Percentiles rank a stretch among this genome's conserved stretches.
Evolutionary conservation across 2,888 invertebrate genomes (phyloP).

Genomic region (Athripsodes cinereus): DNA sequence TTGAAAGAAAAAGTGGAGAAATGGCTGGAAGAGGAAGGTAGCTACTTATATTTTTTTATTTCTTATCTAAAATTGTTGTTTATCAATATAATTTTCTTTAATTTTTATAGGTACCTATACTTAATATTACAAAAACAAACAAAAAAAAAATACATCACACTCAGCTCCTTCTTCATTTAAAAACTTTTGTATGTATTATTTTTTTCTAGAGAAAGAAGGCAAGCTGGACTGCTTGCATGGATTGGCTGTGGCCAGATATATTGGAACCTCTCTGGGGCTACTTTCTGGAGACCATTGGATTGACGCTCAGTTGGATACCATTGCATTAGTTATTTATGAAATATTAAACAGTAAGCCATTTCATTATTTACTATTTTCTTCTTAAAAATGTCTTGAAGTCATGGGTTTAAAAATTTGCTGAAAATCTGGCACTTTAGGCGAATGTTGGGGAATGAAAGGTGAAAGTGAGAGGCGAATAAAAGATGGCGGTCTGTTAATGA

Average conservation of each 20-base stretch:
- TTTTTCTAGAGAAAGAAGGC: constrained; percentile 7
- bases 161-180: no score
- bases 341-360: constrained; percentile 21
- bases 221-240: constrained; percentile 14
- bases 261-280: constrained; percentile 18
- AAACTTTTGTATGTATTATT: neutral
- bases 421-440: no score
- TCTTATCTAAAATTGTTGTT: neutral
- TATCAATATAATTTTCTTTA: neutral
- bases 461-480: no score
- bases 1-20: constrained; percentile 32
- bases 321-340: constrained; percentile 19
- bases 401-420: neutral
- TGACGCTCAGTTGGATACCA: constrained; percentile 21
- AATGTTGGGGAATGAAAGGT: no score
- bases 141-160: no score
- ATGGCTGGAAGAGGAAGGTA: constrained; percentile 32
- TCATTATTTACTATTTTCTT: no score
- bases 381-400: neutral
- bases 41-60: neutral
- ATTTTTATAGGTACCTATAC: no score
- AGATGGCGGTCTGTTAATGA: no score
- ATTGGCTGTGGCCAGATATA: constrained; percentile 17
- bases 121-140: no score
- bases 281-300: constrained; percentile 20